Evolutionary conservation across 2,797 vertebrate species (phyloP).

Genomic region (Cyclura pinguis): DNA sequence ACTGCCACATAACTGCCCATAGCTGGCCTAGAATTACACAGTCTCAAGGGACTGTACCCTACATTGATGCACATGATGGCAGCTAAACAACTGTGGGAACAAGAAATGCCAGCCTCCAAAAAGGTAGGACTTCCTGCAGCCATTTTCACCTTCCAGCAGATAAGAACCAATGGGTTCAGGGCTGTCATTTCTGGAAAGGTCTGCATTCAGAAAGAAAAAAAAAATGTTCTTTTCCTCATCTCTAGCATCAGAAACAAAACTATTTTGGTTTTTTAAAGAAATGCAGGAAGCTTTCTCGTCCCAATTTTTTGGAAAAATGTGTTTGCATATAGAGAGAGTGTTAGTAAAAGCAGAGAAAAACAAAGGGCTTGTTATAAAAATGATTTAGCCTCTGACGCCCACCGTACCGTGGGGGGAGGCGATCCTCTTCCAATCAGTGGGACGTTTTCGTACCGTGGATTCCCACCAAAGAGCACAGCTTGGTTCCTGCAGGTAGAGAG

Average conservation of each 20-base stretch:
- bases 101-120: constrained; percentile 1
- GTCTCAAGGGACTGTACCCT: neutral
- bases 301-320: neutral
- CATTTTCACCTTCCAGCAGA: neutral
- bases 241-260: constrained; percentile 39
- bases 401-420: constrained; percentile 94
- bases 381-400: constrained; percentile 71
- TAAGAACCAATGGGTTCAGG: neutral
- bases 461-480: constrained; percentile 92
- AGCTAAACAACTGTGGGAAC: neutral
- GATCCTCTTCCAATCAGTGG: constrained; percentile 95
- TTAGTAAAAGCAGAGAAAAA: constrained; percentile 33
- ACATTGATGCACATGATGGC: neutral
- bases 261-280: constrained; percentile 7
- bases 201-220: neutral
- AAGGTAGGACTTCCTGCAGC: neutral
- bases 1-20: neutral
- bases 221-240: constrained; percentile 27
- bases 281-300: constrained; percentile 27
- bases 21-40: neutral
- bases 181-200: neutral
- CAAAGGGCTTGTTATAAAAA: constrained; percentile 43
- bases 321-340: constrained; percentile 9
- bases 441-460: constrained; percentile 95
- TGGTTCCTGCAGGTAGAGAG: constrained; percentile 88